These are phyloP conservation scores for Pelobates cultripes DNA, from an alignment of 2,797 vertebrate species.

Conservation along the genomic window DNA sequence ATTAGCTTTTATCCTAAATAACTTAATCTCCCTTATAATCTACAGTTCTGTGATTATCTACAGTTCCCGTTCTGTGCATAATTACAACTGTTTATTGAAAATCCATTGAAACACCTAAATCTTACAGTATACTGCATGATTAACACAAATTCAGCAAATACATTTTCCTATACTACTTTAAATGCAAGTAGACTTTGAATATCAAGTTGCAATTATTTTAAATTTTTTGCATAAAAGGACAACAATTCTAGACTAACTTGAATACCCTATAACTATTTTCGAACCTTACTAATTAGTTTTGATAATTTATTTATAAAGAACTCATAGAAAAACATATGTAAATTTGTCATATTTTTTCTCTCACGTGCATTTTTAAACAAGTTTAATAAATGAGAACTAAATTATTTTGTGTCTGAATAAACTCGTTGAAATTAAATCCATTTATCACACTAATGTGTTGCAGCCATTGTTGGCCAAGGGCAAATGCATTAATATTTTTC, in stretches of 20 bases:
- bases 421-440: conserved; percentile 84
- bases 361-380: conserved; percentile 15
- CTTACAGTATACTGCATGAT: no score
- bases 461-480: conserved; percentile 70
- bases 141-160: no score
- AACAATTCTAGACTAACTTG: background rate
- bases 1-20: no score
- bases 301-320: conserved; percentile 40
- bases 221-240: no score
- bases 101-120: no score
- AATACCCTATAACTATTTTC: conserved; percentile 5
- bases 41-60: no score
- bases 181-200: no score
- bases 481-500: conserved; percentile 69
- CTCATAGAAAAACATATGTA: conserved; percentile 26
- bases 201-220: no score
- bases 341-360: conserved; percentile 19
- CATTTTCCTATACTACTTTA: no score
- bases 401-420: conserved; percentile 62
- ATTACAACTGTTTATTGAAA: no score
- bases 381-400: conserved; percentile 49
- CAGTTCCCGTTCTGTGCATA: no score
- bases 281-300: conserved; percentile 39
- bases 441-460: conserved; percentile 77
- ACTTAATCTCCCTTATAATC: no score